Conservation (phyloP, 1,140 invertebrate genomes). For the Megalopta genalis region DNA sequence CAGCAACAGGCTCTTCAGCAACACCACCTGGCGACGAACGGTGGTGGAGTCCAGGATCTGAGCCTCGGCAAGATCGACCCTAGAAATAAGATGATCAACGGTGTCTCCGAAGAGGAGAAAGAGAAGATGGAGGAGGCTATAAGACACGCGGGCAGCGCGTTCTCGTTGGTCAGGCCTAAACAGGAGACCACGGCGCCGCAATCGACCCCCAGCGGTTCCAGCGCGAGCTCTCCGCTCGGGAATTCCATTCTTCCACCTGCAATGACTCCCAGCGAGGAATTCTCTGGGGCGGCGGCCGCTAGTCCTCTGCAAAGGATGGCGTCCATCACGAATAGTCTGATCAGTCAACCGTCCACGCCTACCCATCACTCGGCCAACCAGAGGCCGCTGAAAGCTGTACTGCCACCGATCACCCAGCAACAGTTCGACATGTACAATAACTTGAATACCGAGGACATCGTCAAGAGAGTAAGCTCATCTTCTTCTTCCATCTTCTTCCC, state of each 20-base stretch:
- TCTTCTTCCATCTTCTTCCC: background rate
- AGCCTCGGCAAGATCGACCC: slow-evolving; percentile 90
- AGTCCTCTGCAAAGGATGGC: slow-evolving; percentile 98
- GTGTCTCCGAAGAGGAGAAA: slow-evolving; percentile 84
- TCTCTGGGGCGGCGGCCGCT: slow-evolving; percentile 87
- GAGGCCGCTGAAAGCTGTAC: slow-evolving; percentile 95
- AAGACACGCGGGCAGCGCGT: slow-evolving; percentile 91
- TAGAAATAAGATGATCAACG: slow-evolving; percentile 84
- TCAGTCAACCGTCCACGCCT: slow-evolving; percentile 93
- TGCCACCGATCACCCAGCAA: slow-evolving; percentile 98
- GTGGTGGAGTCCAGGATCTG: slow-evolving; percentile 89
- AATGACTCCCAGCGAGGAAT: slow-evolving; percentile 88
- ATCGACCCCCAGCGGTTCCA: slow-evolving; percentile 82
- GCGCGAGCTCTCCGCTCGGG: slow-evolving; percentile 88
- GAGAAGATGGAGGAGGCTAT: slow-evolving; percentile 86
- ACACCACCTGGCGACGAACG: slow-evolving; percentile 81
- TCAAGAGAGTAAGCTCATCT: slow-evolving; percentile 87
- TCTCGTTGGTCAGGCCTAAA: slow-evolving; percentile 91
- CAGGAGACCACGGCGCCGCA: slow-evolving; percentile 86
- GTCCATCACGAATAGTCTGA: slow-evolving; percentile 97
- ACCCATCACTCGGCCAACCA: slow-evolving; percentile 90
- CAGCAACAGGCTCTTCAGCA: slow-evolving; percentile 87
- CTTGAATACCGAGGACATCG: slow-evolving; percentile 99
- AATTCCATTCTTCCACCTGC: slow-evolving; percentile 91
- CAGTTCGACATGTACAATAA: slow-evolving; percentile 99